These are phyloP conservation scores for Panulirus ornatus DNA, from an alignment of 1,140 invertebrate genomes.

Conservation along the genomic window DNA sequence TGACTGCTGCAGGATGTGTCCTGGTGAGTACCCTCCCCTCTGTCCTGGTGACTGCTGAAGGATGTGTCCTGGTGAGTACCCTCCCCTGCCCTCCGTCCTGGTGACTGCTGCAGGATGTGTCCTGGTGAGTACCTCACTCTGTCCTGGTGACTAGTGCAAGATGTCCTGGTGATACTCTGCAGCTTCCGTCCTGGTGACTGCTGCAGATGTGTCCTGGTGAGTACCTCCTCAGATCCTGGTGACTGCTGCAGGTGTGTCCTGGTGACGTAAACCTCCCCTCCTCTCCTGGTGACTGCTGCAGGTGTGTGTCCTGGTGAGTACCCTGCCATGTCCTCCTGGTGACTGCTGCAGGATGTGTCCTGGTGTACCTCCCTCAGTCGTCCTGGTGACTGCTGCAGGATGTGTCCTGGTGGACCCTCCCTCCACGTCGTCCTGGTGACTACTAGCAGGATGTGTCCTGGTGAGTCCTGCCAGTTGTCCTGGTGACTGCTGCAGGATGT, in stretches of 20 bases:
- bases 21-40: neutral
- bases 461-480: neutral
- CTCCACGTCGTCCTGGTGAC: too few relatives aligned
- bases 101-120: conserved; percentile 14
- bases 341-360: neutral
- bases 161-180: too few relatives aligned
- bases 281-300: too few relatives aligned
- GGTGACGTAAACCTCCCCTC: too few relatives aligned
- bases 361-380: too few relatives aligned
- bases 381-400: too few relatives aligned
- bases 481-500: neutral
- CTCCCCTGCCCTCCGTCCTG: neutral
- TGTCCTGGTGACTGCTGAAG: conserved; percentile 56
- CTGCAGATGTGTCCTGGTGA: neutral
- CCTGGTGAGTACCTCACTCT: neutral
- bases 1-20: neutral
- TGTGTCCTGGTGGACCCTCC: neutral
- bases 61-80: conserved; percentile 22
- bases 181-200: neutral
- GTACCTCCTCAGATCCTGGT: neutral
- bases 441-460: too few relatives aligned
- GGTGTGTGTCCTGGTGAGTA: neutral
- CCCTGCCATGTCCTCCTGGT: neutral
- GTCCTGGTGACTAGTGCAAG: too few relatives aligned
- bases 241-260: neutral